Percentiles rank a stretch among this genome's conserved stretches.
phyloP scores from a whole-genome alignment of 53 echinoderm and acorn worm species.

The Temnopleurus reevesii region DNA sequence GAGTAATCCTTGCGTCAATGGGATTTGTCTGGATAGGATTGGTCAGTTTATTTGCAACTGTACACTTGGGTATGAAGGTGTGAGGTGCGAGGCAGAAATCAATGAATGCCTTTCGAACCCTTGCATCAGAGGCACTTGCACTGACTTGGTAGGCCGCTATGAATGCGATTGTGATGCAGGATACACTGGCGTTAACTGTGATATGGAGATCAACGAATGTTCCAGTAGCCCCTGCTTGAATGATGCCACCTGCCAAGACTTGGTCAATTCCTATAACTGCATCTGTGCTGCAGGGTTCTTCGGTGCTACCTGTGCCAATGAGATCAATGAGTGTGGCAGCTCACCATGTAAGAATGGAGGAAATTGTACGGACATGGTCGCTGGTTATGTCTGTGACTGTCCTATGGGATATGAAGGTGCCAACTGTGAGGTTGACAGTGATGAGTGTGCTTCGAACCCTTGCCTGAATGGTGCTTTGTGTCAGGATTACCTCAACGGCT shows the following conservation, averaged over 20 bases:
- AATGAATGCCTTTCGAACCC: constrained; percentile 52
- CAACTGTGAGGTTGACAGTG: constrained; percentile 58
- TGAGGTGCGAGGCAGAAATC: constrained; percentile 39
- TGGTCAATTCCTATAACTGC: constrained; percentile 52
- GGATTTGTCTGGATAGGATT: constrained; percentile 25
- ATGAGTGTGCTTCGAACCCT: constrained; percentile 59
- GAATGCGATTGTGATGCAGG: constrained; percentile 61
- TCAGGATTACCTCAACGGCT: constrained; percentile 54
- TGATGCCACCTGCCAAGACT: constrained; percentile 57
- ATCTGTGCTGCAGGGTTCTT: constrained; percentile 55
- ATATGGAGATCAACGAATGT: constrained; percentile 67
- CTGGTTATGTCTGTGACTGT: constrained; percentile 65
- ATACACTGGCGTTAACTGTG: constrained; percentile 58
- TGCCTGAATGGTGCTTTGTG: constrained; percentile 71
- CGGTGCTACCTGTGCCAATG: constrained; percentile 59
- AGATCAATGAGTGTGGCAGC: constrained; percentile 65
- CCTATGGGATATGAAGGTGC: constrained; percentile 57
- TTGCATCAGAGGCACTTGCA: constrained; percentile 60
- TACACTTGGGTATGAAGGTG: constrained; percentile 16
- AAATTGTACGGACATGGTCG: constrained; percentile 50
- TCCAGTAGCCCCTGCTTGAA: constrained; percentile 61
- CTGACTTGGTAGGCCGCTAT: constrained; percentile 55
- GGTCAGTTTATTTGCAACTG: constrained; percentile 25
- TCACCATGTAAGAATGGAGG: constrained; percentile 65
- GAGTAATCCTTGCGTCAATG: constrained; percentile 41